phyloP scores from a whole-genome alignment of 2,888 invertebrate species.

The Macrosiphum euphorbiae region DNA sequence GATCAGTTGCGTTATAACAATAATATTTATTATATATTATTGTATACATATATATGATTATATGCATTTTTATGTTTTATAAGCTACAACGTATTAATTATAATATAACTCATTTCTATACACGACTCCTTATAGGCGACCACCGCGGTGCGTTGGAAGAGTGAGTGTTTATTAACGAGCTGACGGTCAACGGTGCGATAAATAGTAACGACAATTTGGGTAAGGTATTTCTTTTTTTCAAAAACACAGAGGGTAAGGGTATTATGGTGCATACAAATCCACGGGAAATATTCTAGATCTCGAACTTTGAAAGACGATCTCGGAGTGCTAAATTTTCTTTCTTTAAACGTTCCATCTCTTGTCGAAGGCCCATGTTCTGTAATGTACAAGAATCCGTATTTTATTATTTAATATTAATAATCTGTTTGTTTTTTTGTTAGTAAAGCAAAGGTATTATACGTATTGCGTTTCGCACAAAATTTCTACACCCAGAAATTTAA shows the following conservation, averaged over 20 bases:
- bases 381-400: slow-evolving; percentile 68
- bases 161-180: slow-evolving; percentile 10
- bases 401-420: neutral
- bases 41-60: slow-evolving; percentile 27
- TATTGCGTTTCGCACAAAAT: neutral
- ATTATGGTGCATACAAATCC: slow-evolving; percentile 32
- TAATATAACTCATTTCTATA: slow-evolving; percentile 36
- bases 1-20: slow-evolving; percentile 59
- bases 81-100: slow-evolving; percentile 35
- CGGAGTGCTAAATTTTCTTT: slow-evolving; percentile 91
- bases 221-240: slow-evolving; percentile 6
- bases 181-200: slow-evolving; percentile 28
- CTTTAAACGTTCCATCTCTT: slow-evolving; percentile 91
- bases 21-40: slow-evolving; percentile 25
- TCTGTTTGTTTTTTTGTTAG: neutral
- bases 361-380: slow-evolving; percentile 89
- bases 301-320: slow-evolving; percentile 87
- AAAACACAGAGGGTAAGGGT: slow-evolving; percentile 38
- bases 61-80: slow-evolving; percentile 15
- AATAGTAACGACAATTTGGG: slow-evolving; percentile 24
- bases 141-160: neutral
- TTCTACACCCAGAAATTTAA: neutral
- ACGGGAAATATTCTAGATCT: slow-evolving; percentile 42
- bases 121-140: neutral
- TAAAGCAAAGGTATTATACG: neutral